Base-by-base conservation (phyloP, 2,888 invertebrate species). In the Pimpla rufipes region DNA sequence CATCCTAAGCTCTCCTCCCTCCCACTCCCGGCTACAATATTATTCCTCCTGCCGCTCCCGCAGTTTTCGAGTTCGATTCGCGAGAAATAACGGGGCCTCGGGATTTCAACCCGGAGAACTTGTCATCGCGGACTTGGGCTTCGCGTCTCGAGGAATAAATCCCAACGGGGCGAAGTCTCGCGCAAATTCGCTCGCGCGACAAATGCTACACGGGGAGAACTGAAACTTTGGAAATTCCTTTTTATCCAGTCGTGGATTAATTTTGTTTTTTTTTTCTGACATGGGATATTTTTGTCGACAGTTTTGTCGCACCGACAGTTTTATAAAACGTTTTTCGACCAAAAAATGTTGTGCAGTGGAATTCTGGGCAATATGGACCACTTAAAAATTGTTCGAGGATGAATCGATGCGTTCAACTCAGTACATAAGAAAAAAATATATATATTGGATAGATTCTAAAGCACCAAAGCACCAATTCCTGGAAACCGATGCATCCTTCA, bases 51-150 rank as follows among this genome's bases (percentile, higher is more conserved):
- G 67, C 18, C 37, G 13, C 42, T 6, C 16, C 37, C 35, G 16
- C 75, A 84, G 77, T 82, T 81, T 80, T 77, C 79, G 52, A 47
- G 67, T 76, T 67, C 76, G 50, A 76, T 71, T 79, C 62, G n/a
- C n/a, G 68, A 71, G 62, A 83, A 68, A 73, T 79, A 76, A 74
- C 74, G 55, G 40, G 40, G 35, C 23, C 52, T 55, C n/a, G 37
- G 37, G 62, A 23, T 71, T 71, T 29, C 66, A n/a, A n/a, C 70
- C 40, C 59, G 35, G 57, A 67, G 52, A 79, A 77, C 76, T 79
- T 59, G 71, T 77, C 67, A 79, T 67, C 35, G 50, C 37, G 50
- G 70, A 18, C 67, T 66, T 71, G 21, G 62, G 13, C 18, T 40
- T 62, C 50, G 45, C 71, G 52, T 50, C 40, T n/a, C 42, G n/a